Percentiles rank a stretch among this genome's conserved stretches.
phyloP scores from a whole-genome alignment of 1,140 invertebrate species.

The Ips nitidus region DNA sequence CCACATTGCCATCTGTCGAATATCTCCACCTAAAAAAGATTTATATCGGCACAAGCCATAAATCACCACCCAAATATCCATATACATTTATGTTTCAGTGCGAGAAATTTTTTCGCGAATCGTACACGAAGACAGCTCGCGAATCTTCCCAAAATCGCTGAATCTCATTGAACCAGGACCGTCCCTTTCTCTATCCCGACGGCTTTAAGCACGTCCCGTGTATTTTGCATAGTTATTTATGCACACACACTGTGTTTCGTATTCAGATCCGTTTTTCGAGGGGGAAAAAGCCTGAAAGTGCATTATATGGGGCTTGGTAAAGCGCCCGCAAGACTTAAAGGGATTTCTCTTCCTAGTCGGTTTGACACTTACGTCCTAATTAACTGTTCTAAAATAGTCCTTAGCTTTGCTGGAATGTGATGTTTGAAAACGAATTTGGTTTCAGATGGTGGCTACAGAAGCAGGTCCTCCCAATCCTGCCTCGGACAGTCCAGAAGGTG shows the following conservation, averaged over 20 bases:
- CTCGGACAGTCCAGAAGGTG: slow-evolving; percentile 57
- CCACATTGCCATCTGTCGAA: too few species aligned
- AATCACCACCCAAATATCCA: background rate
- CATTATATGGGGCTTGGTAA: too few species aligned
- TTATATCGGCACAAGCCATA: background rate
- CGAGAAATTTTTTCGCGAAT: background rate
- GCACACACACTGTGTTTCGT: background rate
- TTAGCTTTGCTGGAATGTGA: too few species aligned
- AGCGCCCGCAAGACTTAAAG: too few species aligned
- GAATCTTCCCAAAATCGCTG: background rate
- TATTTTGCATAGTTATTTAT: slow-evolving; percentile 8
- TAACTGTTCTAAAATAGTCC: too few species aligned
- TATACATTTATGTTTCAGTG: background rate
- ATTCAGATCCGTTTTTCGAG: background rate
- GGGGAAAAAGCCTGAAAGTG: background rate
- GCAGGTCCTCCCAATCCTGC: slow-evolving; percentile 58
- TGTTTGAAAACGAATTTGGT: slow-evolving; percentile 14
- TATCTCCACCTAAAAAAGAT: background rate
- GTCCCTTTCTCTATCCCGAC: background rate
- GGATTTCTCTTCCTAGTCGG: too few species aligned
- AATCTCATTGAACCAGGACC: background rate
- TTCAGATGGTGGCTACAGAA: slow-evolving; percentile 77
- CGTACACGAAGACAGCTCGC: background rate
- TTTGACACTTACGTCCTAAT: too few species aligned
- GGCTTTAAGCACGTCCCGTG: background rate